Evolutionary conservation across 2,113 vertebrate species (phyloP), one percentile per base, ranked within the genome.

Genomic region (Balaenoptera acutorostrata): DNA sequence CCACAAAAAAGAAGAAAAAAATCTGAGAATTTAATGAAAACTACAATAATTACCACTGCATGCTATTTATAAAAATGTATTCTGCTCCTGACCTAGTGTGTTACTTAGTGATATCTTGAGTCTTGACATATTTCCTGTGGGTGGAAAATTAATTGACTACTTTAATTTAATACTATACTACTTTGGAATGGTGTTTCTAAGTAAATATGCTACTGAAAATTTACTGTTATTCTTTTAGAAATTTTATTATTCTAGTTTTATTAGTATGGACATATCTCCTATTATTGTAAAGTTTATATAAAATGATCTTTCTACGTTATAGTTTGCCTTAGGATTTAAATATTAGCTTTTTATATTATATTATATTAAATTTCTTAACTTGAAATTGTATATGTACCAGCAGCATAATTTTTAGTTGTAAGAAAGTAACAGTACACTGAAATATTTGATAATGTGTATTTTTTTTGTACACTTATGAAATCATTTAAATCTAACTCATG

Each of bases 171-270:
- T 87, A 59, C 23, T 85, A 75, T 27, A 21, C 41, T 93, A 81
- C 57, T 97, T 61, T 46, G 27, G 81, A 93, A 52, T 95, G 15
- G 4, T 92, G 52, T 55, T 97, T 71, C 71, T 66, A 44, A 52
- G 3, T 52, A 90, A 55, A 97, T 77, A 74, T 82, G 1, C 68
- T 61, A 90, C n/a, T 93, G 5, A 80, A 83, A 61, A 17, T 64
- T 44, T 96, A 39, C 27, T 95, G 39, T 25, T 96, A 57, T 87
- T 69, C 36, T 96, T 75, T 90, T 86, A 18, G 2, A 92, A 49
- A 93, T 9, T 89, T 77, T 86, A 88, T 95, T 57, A 88, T 93
- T 86, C 69, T 87, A 92, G 41, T 95, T 97, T 97, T 96, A 61
- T 90, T 80, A 57, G 36, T 69, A 59, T 95, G 81, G 95, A 27